These are phyloP conservation scores for Malurus alboscapulatus DNA, from an alignment of 2,113 vertebrate species.

Conservation along the genomic window DNA sequence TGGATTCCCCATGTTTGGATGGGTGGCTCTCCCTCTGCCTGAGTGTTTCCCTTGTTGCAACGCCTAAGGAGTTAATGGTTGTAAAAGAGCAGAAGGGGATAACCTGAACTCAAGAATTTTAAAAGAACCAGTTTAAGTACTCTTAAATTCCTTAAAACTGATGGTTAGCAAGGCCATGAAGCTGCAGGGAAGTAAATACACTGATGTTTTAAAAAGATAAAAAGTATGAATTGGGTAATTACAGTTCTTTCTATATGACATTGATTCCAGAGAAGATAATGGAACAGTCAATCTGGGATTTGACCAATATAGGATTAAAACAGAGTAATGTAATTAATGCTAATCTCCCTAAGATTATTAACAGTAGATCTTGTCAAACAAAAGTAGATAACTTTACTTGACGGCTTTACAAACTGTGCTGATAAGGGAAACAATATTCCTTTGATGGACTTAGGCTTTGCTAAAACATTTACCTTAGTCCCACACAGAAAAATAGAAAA, in stretches of 20 bases:
- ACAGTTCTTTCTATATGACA: background rate
- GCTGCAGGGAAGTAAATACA: background rate
- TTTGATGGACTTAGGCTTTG: background rate
- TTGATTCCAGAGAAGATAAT: conserved; percentile 5
- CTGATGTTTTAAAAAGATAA: background rate
- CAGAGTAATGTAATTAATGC: background rate
- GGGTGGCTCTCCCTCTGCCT: background rate
- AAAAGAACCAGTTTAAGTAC: background rate
- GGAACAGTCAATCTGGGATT: background rate
- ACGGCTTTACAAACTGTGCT: background rate
- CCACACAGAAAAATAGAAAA: background rate
- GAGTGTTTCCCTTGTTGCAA: fast-evolving
- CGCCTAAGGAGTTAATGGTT: background rate
- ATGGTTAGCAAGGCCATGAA: background rate
- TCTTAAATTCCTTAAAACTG: background rate
- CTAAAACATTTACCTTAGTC: background rate
- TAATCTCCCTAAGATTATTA: conserved; percentile 7
- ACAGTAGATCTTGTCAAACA: background rate
- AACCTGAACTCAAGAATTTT: background rate
- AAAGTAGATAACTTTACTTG: background rate
- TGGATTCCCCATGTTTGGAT: background rate
- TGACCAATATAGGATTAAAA: background rate
- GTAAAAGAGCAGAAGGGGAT: background rate
- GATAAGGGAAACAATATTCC: background rate
- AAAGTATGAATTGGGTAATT: background rate